Percentiles rank a stretch among this genome's conserved stretches.
Conservation (phyloP, 92 coral and sea anemone species). For the Anthopleura xanthogrammica region DNA sequence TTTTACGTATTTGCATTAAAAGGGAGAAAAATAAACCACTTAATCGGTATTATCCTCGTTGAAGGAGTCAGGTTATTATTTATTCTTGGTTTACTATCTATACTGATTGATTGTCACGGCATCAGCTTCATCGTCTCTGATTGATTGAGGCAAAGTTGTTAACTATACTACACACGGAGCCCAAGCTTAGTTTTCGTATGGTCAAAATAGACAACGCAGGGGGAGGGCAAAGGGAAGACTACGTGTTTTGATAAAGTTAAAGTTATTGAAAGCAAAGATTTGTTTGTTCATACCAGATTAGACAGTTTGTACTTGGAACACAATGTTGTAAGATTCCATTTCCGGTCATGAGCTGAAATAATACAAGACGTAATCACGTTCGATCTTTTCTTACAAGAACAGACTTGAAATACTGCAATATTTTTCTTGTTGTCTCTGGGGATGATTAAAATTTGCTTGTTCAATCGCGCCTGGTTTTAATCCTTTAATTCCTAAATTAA, state of each 20-base stretch:
- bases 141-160: neutral
- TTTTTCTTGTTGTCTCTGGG: too few relatives aligned
- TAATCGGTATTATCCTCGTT: neutral
- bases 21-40: neutral
- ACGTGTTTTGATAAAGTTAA: neutral
- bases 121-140: neutral
- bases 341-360: neutral
- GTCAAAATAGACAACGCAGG: neutral
- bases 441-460: too few relatives aligned
- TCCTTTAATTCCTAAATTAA: too few relatives aligned
- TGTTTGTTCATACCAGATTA: too few relatives aligned
- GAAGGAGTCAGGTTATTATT: neutral
- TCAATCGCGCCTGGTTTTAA: too few relatives aligned
- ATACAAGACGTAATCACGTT: too few relatives aligned
- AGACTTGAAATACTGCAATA: too few relatives aligned
- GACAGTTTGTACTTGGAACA: neutral
- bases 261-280: neutral
- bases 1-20: neutral
- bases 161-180: too few relatives aligned
- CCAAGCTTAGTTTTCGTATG: neutral
- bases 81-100: too few relatives aligned
- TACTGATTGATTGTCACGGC: too few relatives aligned
- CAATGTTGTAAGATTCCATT: neutral
- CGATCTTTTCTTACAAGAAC: too few relatives aligned
- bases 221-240: neutral